phyloP scores from a whole-genome alignment of 2,113 vertebrate genomes.

The Atherinomorus stipes region DNA sequence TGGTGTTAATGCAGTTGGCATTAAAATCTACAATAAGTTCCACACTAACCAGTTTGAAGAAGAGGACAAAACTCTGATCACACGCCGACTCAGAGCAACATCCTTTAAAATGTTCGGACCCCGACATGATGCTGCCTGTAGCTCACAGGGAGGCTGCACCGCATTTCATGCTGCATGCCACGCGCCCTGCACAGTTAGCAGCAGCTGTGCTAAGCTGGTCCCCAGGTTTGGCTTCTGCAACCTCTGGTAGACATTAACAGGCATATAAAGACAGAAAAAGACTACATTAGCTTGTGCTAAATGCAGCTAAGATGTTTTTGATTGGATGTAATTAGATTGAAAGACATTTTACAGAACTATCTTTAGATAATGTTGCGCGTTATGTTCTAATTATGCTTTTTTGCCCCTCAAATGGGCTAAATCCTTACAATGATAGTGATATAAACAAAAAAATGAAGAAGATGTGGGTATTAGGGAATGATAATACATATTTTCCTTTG shows the following conservation, averaged over 20 bases:
- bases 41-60: slow-evolving; percentile 53
- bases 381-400: too few species aligned
- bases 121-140: slow-evolving; percentile 60
- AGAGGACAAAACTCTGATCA: slow-evolving; percentile 46
- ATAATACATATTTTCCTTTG: too few species aligned
- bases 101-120: slow-evolving; percentile 59
- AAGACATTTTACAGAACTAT: not conserved
- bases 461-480: too few species aligned
- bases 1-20: not conserved
- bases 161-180: slow-evolving; percentile 32
- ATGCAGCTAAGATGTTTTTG: not conserved
- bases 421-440: too few species aligned
- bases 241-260: slow-evolving; percentile 5
- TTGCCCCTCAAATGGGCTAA: too few species aligned
- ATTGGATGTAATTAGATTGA: not conserved
- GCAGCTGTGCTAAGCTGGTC: slow-evolving; percentile 14
- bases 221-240: slow-evolving; percentile 3
- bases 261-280: slow-evolving; percentile 3
- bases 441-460: too few species aligned
- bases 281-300: slow-evolving; percentile 1
- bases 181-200: slow-evolving; percentile 17
- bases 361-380: too few species aligned
- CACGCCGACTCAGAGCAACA: slow-evolving; percentile 10
- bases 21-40: not conserved
- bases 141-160: slow-evolving; percentile 38